phyloP scores from a whole-genome alignment of 1,140 invertebrate species.

The Drosophila biarmipes region DNA sequence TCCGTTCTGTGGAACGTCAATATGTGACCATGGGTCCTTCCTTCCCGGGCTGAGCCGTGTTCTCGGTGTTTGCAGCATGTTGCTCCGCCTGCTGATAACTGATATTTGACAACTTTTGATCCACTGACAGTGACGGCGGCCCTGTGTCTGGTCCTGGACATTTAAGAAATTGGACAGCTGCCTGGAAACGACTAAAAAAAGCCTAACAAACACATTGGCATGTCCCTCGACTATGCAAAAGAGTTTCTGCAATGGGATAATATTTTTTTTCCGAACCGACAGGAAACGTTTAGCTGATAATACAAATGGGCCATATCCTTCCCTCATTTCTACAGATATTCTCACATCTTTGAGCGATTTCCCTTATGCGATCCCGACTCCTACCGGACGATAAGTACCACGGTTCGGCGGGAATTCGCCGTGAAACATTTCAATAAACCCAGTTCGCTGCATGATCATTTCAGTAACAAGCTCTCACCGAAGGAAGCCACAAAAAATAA shows the following conservation, averaged over 20 bases:
- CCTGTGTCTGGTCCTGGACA: slow-evolving; percentile 40
- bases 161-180: slow-evolving; percentile 79
- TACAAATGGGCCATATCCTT: slow-evolving; percentile 45
- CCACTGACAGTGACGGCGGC: slow-evolving; percentile 75
- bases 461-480: slow-evolving; percentile 68
- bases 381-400: slow-evolving; percentile 4
- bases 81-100: slow-evolving; percentile 77
- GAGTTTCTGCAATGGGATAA: slow-evolving; percentile 17
- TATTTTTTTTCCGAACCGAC: slow-evolving; percentile 21
- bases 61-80: slow-evolving; percentile 64
- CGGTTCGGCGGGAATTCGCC: slow-evolving; percentile 27
- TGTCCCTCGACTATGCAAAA: slow-evolving; percentile 46
- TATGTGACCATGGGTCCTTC: slow-evolving; percentile 38
- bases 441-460: slow-evolving; percentile 51
- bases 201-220: not conserved
- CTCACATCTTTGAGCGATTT: slow-evolving; percentile 23
- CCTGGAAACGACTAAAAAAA: slow-evolving; percentile 4
- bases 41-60: slow-evolving; percentile 3
- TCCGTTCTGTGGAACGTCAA: slow-evolving; percentile 61
- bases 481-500: slow-evolving; percentile 45
- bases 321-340: slow-evolving; percentile 16
- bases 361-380: not conserved
- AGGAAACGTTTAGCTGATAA: slow-evolving; percentile 37
- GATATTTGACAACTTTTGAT: slow-evolving; percentile 83
- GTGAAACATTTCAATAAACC: slow-evolving; percentile 76